These are phyloP conservation scores for Champsocephalus esox DNA, from an alignment of 2,797 vertebrate species.

Conservation along the genomic window DNA sequence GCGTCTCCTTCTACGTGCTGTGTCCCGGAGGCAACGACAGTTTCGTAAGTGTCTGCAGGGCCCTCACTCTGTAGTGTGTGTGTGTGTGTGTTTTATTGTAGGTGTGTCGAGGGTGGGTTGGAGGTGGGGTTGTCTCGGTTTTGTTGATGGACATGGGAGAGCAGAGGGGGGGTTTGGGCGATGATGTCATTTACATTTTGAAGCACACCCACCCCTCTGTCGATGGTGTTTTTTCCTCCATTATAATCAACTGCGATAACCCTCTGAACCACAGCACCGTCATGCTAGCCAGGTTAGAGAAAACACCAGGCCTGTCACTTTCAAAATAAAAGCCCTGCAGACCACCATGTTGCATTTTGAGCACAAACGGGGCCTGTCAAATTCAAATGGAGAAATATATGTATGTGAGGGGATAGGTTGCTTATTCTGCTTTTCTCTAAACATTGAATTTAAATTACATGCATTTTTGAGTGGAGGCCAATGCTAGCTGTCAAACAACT, in stretches of 20 bases:
- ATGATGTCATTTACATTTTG: conserved; percentile 73
- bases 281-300: conserved; percentile 8
- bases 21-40: conserved; percentile 94
- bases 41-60: conserved; percentile 90
- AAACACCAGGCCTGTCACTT: conserved; percentile 35
- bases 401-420: background rate
- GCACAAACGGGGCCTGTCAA: background rate
- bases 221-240: conserved; percentile 30
- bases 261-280: conserved; percentile 40
- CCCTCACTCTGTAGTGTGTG: conserved; percentile 23
- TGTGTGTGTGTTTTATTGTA: conserved; percentile 34
- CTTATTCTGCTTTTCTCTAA: background rate
- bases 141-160: conserved; percentile 35
- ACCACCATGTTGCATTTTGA: background rate
- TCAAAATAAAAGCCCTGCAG: conserved; percentile 59
- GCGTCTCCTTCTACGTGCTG: conserved; percentile 96
- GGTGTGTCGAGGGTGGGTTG: conserved; percentile 55
- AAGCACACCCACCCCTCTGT: conserved; percentile 16
- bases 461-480: background rate
- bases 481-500: background rate
- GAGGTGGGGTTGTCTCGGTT: conserved; percentile 52
- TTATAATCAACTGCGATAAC: conserved; percentile 45
- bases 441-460: background rate
- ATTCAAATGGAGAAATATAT: background rate
- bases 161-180: conserved; percentile 2